A percentile compares a stretch with the other conserved stretches of the same genome.
These are phyloP conservation scores for Rissa tridactyla DNA, from an alignment of 2,113 vertebrate species.

Conservation along the genomic window DNA sequence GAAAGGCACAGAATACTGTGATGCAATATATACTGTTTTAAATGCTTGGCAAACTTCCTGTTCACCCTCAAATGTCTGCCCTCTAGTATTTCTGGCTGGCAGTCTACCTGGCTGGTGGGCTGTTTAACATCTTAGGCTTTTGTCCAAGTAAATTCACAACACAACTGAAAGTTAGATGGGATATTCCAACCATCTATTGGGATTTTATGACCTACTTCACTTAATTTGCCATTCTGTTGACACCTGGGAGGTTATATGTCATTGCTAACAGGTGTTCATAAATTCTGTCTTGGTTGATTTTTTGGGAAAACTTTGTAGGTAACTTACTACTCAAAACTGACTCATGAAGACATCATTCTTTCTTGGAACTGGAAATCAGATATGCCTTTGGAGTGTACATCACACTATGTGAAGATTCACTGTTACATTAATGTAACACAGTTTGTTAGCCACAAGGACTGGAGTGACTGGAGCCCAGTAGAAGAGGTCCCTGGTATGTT, in stretches of 20 bases:
- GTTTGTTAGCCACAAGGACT: constrained; percentile 47
- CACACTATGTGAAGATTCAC: constrained; percentile 52
- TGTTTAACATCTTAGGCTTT: neutral
- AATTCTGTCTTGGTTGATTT: neutral
- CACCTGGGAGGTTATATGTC: neutral
- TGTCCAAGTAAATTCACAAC: neutral
- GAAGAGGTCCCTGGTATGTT: constrained; percentile 56
- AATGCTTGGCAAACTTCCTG: neutral
- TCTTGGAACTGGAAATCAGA: constrained; percentile 70
- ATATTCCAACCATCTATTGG: neutral
- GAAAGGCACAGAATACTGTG: neutral
- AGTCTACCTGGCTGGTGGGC: neutral
- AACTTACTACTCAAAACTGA: constrained; percentile 20
- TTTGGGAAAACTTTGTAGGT: neutral
- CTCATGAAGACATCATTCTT: neutral
- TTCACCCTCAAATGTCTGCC: neutral
- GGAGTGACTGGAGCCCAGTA: constrained; percentile 67
- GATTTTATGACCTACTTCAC: neutral
- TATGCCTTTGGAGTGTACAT: constrained; percentile 63
- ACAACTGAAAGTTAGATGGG: neutral
- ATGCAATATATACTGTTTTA: neutral
- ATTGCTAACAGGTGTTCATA: neutral
- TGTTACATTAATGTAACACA: constrained; percentile 6
- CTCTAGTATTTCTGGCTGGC: neutral
- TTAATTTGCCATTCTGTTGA: neutral